These are phyloP conservation scores for Benitochromis conjunctus DNA, from an alignment of 2,113 vertebrate genomes.

Conservation along the genomic window DNA sequence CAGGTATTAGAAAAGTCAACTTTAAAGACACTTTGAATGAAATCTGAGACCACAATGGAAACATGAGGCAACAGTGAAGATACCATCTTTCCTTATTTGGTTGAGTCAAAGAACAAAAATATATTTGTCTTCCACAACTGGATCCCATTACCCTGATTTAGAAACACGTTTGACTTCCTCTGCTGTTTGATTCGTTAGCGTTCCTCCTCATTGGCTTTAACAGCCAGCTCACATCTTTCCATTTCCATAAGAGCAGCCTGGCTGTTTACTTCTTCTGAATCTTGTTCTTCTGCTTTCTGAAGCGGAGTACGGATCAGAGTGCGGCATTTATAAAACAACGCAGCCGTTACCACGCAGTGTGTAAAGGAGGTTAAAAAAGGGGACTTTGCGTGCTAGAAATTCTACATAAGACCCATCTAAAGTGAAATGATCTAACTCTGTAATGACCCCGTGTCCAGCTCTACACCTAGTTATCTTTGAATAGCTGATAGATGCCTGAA, in stretches of 20 bases:
- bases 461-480: background rate
- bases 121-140: background rate
- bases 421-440: background rate
- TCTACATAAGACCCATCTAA: background rate
- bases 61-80: background rate
- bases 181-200: background rate
- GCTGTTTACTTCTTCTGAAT: background rate
- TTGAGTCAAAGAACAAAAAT: background rate
- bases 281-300: background rate
- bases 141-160: background rate
- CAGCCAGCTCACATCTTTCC: background rate
- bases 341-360: rapidly evolving
- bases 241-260: background rate
- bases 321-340: background rate
- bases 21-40: background rate
- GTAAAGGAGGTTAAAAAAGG: background rate
- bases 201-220: background rate
- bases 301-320: background rate
- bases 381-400: background rate
- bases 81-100: background rate
- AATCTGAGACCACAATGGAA: background rate
- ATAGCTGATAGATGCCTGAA: rapidly evolving
- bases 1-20: background rate
- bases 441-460: background rate
- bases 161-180: background rate